Base-by-base conservation (phyloP, 2,888 invertebrate genomes). In the Augiades crinisus region DNA sequence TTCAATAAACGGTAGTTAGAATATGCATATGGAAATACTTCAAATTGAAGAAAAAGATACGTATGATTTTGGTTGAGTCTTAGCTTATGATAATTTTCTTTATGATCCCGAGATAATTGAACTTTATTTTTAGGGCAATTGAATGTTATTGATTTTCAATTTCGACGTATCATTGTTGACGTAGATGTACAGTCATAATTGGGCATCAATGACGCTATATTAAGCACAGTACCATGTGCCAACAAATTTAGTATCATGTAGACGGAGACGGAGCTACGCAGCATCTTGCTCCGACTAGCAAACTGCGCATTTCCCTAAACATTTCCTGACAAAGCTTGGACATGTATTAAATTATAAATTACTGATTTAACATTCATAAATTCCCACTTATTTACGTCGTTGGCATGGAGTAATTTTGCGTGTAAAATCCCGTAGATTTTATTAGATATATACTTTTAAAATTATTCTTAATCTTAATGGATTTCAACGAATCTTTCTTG, bases 301-400 rank as follows among this genome's bases (percentile, higher is more conserved):
- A 75, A 81, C 76, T 83, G 78, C 84, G 84, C 84, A 84, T 75
- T 79, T 81, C 72, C 75, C 68, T 64, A 64, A 68, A 65, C 61
- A 63, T 69, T 71, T 75, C 40, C 31, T 59, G 60, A 70, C 68
- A 66, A 64, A 65, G 64, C 56, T 54, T 62, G 60, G 60, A 57
- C 53, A 58, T 60, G 59, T 57, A 56, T 63, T 60, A 63, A 52
- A 53, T 45, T 55, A 34, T 67, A 68, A 79, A 78, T 74, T 74
- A 72, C 61, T 55, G 63, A 67, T 66, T 68, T 69, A 77, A 80
- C 72, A 36, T 59, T 68, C 70, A 66, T 67, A 68, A 70, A 67
- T 70, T 73, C 75, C 72, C 74, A 75, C 79, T 68, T 81, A 83
- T 83, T 85, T 87, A 74, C 83, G 84, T 78, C 75, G 76, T 84